A percentile compares a stretch with the other conserved stretches of the same genome.
These are phyloP conservation scores for Sardina pilchardus DNA, from an alignment of 2,113 vertebrate species.

Conservation along the genomic window DNA sequence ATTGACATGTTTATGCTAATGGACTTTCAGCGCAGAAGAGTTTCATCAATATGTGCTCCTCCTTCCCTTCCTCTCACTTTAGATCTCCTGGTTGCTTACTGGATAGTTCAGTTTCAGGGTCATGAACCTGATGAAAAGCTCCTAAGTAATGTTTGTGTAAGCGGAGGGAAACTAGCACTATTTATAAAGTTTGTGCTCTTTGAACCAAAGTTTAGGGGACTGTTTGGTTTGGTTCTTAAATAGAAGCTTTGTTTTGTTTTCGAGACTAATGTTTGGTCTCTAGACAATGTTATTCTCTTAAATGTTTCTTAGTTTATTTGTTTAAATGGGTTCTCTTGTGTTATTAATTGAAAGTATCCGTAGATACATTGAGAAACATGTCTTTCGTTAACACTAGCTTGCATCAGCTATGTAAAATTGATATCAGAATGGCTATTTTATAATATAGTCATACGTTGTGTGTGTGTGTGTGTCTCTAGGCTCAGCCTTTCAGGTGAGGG, in stretches of 20 bases:
- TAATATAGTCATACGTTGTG: background rate
- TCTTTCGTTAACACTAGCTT: background rate
- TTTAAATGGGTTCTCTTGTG: background rate
- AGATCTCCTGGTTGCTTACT: background rate
- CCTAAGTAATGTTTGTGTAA: background rate
- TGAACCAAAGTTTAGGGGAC: background rate
- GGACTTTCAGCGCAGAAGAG: background rate
- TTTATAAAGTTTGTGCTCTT: background rate
- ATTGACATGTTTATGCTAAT: background rate
- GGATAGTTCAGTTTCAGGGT: background rate
- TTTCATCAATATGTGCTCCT: conserved; percentile 3
- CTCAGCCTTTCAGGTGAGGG: conserved; percentile 74
- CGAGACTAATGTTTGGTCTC: background rate
- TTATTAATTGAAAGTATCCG: background rate
- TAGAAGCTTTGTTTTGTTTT: background rate
- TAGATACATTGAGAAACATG: background rate
- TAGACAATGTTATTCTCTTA: background rate
- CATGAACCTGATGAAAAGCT: background rate
- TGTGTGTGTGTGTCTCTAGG: conserved; percentile 58
- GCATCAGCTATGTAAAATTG: background rate
- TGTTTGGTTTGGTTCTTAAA: too few species aligned
- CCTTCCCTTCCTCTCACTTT: background rate
- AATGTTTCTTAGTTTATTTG: background rate
- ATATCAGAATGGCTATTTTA: background rate
- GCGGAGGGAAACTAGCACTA: background rate